Evolutionary conservation across 2,113 vertebrate species (phyloP).

Genomic region (Orthonyx spaldingii): DNA sequence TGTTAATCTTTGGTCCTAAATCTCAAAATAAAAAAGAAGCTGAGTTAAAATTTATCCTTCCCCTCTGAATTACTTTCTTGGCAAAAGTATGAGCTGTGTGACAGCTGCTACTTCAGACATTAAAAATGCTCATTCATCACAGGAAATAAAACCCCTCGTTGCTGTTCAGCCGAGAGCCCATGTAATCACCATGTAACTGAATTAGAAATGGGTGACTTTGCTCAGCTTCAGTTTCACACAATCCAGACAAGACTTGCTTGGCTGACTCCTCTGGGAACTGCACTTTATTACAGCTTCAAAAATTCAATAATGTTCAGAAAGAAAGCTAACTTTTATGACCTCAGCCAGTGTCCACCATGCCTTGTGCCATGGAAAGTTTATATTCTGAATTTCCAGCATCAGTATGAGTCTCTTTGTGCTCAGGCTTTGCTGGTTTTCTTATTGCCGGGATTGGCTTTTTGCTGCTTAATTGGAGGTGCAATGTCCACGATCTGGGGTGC

Average conservation of each 20-base stretch:
- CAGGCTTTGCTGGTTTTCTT: background rate
- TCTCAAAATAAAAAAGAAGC: background rate
- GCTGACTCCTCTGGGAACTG: constrained; percentile 4
- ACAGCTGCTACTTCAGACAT: constrained; percentile 43
- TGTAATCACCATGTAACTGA: constrained; percentile 68
- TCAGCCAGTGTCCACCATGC: background rate
- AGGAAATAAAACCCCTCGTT: constrained; percentile 7
- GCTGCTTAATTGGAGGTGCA: background rate
- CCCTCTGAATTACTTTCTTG: background rate
- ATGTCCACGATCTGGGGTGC: accelerated
- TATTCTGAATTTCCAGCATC: background rate
- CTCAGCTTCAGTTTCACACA: constrained; percentile 54
- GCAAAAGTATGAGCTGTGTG: background rate
- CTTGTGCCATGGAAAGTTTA: background rate
- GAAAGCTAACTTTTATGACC: background rate
- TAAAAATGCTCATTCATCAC: constrained; percentile 15
- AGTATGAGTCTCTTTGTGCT: background rate
- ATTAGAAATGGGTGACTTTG: constrained; percentile 62
- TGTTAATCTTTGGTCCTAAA: background rate
- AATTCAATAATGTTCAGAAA: background rate
- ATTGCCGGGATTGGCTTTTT: background rate
- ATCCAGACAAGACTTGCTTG: constrained; percentile 42
- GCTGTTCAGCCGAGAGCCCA: constrained; percentile 10
- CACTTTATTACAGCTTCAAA: constrained; percentile 16
- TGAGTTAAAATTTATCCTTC: background rate